phyloP scores from a whole-genome alignment of 2,888 invertebrate genomes.

The Limnephilus rhombicus region DNA sequence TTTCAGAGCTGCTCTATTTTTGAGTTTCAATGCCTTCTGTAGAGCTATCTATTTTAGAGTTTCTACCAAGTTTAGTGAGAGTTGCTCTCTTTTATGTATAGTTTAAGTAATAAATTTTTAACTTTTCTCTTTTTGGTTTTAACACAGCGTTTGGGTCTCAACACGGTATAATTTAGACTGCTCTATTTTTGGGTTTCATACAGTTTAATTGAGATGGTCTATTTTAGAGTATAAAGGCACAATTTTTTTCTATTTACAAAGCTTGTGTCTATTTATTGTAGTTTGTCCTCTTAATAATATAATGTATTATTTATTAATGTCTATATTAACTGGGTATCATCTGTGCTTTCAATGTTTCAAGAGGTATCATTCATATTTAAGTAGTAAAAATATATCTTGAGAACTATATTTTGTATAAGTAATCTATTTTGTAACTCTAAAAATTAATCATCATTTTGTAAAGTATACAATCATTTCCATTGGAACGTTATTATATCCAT shows the following conservation, averaged over 20 bases:
- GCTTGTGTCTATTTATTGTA: not conserved
- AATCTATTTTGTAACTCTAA: not conserved
- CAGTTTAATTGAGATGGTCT: not conserved
- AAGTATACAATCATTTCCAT: not conserved
- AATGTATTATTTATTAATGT: not conserved
- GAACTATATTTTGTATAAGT: not conserved
- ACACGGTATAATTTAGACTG: not conserved
- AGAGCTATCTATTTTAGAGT: not conserved
- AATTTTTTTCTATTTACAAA: not conserved
- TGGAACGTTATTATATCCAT: not conserved
- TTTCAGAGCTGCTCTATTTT: not conserved
- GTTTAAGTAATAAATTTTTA: not conserved
- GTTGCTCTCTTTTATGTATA: not conserved
- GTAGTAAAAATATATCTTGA: not conserved
- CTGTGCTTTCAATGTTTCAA: constrained; percentile 35
- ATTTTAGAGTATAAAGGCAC: not conserved
- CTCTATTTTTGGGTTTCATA: not conserved
- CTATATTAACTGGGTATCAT: constrained; percentile 8
- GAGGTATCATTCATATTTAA: constrained; percentile 4
- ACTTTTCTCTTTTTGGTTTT: too few relatives aligned
- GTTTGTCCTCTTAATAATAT: not conserved
- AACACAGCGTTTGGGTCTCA: not conserved
- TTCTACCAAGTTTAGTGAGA: not conserved
- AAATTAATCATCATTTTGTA: not conserved
- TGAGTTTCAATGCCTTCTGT: not conserved